Conservation (phyloP, 2,888 invertebrate species). For the Slavum lentiscoides region DNA sequence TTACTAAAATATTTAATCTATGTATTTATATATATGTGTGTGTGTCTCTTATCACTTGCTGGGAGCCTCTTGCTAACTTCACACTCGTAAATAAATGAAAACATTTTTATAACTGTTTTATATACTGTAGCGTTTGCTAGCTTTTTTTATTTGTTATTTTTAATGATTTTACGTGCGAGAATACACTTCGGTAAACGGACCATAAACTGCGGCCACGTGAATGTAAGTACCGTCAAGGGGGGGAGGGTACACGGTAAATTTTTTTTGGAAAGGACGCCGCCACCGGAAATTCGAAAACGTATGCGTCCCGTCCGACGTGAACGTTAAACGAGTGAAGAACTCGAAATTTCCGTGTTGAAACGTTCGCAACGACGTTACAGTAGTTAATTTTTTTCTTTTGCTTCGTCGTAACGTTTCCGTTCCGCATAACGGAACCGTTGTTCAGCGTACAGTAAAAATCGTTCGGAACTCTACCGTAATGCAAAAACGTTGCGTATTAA, state of each 20-base stretch:
- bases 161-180: neutral
- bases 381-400: neutral
- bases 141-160: neutral
- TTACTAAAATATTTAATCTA: no score
- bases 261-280: neutral
- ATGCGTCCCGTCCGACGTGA: neutral
- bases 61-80: no score
- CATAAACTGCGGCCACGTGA: neutral
- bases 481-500: no score
- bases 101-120: neutral
- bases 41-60: no score
- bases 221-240: neutral
- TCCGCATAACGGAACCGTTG: neutral
- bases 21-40: no score
- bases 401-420: neutral
- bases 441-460: no score
- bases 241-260: neutral
- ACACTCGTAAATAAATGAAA: neutral
- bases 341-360: neutral
- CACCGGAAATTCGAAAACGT: neutral
- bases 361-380: neutral
- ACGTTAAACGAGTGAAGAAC: neutral
- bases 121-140: neutral
- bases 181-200: neutral
- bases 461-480: no score